Base-by-base conservation (phyloP, 2,888 invertebrate species). In the Plutella xylostella region DNA sequence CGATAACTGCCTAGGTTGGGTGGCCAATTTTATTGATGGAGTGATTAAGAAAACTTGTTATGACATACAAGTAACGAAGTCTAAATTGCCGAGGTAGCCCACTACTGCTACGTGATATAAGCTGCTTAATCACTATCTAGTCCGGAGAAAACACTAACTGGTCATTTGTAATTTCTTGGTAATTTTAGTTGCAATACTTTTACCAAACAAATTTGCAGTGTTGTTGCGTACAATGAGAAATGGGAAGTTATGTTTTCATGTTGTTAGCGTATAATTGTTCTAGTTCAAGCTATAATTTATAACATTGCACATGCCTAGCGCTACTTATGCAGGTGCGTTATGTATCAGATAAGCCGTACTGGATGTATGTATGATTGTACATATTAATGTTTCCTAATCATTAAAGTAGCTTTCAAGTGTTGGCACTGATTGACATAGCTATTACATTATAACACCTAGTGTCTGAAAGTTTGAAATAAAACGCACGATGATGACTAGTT, bases 111-210 rank as follows among this genome's bases (percentile, higher is more conserved):
- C 19, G 15, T n/a, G 15, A n/a, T 14, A 33, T 34, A 34, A 34
- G 34, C 33, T 34, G n/a, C 34, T 39, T 39, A 39, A 39, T 39
- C 39, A 39, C 25, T 15, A 39, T 25, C 39, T 31, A 11, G 31
- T 30, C 18, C 31, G 31, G 42, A 31, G 42, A 42, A 42, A 42
- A 17, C n/a, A n/a, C n/a, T n/a, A n/a, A n/a, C 42, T 42, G 20
- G 31, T 42, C 20, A 42, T 42, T 42, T 21, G 42, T 31, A 31
- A 31, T 42, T 31, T 30, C 42, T 31, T 31, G 30, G 14, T 20
- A 30, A 31, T 31, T 31, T 42, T 17, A 30, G 12, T 31, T 31
- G 42, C 30, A 42, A 42, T 3, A n/a, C 28, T 28, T 28, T 12
- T 15, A 9, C 15, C 25, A 42, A 42, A 18, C n/a, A 6, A 31